Base-by-base conservation (phyloP, 2,797 vertebrate species). In the Leuciscus waleckii region DNA sequence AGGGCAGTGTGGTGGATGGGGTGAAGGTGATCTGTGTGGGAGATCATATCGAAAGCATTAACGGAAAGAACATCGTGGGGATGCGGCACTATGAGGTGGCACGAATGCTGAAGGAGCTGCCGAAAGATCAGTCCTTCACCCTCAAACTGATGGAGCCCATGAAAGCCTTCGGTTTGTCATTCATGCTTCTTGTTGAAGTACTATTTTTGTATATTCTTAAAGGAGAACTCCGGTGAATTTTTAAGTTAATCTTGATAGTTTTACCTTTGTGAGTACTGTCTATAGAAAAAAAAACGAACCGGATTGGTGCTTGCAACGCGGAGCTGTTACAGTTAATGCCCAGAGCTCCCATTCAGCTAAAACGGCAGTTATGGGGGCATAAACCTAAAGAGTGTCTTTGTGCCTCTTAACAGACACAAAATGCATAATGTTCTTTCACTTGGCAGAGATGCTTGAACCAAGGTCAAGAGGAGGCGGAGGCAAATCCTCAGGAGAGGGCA, bases 101-200 rank as follows among this genome's bases (percentile, higher is more conserved):
- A 56, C 97, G 95, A 90, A 98, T 97, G 96, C 93, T 99, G 9
- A 99, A 97, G 89, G 97, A 98, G 32, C 92, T 99, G 74, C 95
- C 97, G 84, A 96, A 90, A 86, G 95, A 96, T 75, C 91, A 94
- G 87, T 4, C 90, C 65, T 98, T 99, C 91, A 98, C 95, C 39
- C 88, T 99, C 88, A 95, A 96, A 88, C 90, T 99, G 90, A 90
- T 98, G 35, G 98, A 99, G 90, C 97, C 98, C 6, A 95, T 96
- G 96, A 99, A 98, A 92, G 96, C 97, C 35, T 99, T 99, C 23
- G 98, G 98, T 99, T 94, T 97, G 97, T 96, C 14, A 14, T 79
- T 77, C 7, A 69, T 68, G 19, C 23, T 29, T 29, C 17, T 49
- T 70, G 7, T 65, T 70, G 3, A 61, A 61, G 7, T 13, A 21